These are phyloP conservation scores for Cyprinodon diabolis DNA, from an alignment of 2,797 vertebrate species.

Conservation along the genomic window DNA sequence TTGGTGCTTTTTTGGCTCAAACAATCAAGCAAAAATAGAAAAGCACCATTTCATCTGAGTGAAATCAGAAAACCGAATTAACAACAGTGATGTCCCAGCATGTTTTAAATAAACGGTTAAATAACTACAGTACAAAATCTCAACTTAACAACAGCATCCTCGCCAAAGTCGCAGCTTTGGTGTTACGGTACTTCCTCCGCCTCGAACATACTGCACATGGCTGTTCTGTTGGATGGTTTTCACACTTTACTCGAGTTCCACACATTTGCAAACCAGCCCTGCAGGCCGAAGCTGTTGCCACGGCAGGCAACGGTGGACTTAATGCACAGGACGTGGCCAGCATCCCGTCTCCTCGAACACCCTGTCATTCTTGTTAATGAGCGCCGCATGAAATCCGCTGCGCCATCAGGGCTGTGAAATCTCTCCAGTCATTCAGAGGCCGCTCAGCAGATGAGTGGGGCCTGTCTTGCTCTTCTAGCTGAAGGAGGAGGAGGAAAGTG, in stretches of 20 bases:
- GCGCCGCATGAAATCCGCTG: conserved; percentile 43
- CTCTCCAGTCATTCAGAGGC: conserved; percentile 49
- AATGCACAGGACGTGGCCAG: conserved; percentile 51
- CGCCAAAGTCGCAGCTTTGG: conserved; percentile 4
- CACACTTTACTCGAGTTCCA: conserved; percentile 31
- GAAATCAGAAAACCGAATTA: background rate
- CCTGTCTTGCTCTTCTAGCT: conserved; percentile 33
- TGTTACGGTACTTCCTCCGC: background rate
- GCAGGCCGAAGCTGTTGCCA: conserved; percentile 1
- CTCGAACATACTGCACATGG: conserved; percentile 23
- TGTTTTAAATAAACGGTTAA: background rate
- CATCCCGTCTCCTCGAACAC: conserved; percentile 67
- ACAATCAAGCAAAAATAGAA: background rate
- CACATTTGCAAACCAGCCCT: conserved; percentile 12
- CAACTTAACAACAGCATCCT: background rate
- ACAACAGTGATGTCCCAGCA: background rate
- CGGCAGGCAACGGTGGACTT: conserved; percentile 47
- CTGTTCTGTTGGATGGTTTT: conserved; percentile 44
- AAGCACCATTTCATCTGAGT: background rate
- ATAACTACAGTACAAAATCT: background rate
- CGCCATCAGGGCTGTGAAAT: conserved; percentile 61
- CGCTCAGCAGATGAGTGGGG: conserved; percentile 39
- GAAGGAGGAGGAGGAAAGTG: conserved; percentile 19
- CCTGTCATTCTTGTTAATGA: conserved; percentile 57
- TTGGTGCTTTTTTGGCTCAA: background rate